Percentiles rank a stretch among this genome's conserved stretches.
Conservation (phyloP, 2,113 vertebrate genomes). For the Microcebus lehilahytsara region DNA sequence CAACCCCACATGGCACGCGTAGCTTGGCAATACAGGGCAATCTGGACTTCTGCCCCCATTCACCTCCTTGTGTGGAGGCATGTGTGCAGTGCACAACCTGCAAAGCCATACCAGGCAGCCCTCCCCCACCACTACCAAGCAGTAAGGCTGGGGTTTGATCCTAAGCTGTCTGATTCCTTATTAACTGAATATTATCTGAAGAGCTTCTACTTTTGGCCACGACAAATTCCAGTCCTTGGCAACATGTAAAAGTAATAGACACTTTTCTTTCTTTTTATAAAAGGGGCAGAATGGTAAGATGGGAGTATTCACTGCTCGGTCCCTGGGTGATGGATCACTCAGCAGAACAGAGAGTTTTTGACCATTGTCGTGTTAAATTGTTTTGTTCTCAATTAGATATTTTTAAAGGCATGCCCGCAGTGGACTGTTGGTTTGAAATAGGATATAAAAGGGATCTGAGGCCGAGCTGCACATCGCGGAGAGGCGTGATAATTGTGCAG, state of each 20-base stretch:
- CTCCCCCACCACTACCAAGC: not conserved
- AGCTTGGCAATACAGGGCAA: not conserved
- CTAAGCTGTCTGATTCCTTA: not conserved
- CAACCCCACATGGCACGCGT: not conserved
- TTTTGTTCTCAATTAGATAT: not conserved
- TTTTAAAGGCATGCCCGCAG: not conserved
- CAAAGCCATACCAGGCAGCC: not conserved
- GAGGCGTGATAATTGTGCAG: constrained; percentile 2
- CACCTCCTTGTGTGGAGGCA: too few species aligned
- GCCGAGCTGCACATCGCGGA: not conserved
- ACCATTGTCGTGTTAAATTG: not conserved
- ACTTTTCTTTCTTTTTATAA: not conserved
- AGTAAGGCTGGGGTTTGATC: not conserved
- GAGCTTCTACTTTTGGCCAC: not conserved
- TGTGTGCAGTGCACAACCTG: not conserved
- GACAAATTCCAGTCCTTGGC: not conserved
- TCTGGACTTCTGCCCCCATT: not conserved
- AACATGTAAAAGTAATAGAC: not conserved
- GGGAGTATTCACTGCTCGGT: not conserved
- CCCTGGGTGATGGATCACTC: not conserved
- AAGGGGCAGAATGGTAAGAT: not conserved
- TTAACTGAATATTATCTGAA: too few species aligned
- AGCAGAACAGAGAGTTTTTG: not conserved
- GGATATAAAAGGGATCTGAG: not conserved
- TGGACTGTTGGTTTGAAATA: not conserved